A percentile compares a stretch with the other conserved stretches of the same genome.
Conservation (phyloP, 2,888 invertebrate species). For the Macrosoma leucophasiata region DNA sequence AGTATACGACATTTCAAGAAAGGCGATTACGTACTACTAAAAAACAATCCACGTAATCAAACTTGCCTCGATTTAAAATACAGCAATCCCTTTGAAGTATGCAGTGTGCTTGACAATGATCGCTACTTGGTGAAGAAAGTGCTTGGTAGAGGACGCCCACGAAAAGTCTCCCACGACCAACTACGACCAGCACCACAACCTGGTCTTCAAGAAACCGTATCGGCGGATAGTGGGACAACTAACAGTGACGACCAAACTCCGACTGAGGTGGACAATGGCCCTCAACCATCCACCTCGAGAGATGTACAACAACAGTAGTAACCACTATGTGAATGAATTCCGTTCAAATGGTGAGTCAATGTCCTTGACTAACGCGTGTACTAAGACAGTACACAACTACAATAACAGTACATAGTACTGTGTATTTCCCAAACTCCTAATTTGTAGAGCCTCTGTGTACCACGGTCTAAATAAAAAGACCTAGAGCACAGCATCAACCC, state of each 20-base stretch:
- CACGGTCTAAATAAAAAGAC: conserved; percentile 11
- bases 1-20: conserved; percentile 13
- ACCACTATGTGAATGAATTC: background rate
- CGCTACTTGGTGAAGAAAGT: conserved; percentile 24
- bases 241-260: background rate
- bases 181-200: conserved; percentile 25
- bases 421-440: background rate
- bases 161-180: too few species aligned
- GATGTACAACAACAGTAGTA: too few species aligned
- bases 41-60: conserved; percentile 26
- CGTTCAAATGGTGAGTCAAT: conserved; percentile 2
- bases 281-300: background rate
- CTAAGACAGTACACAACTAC: too few species aligned
- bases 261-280: background rate
- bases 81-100: conserved; percentile 22
- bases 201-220: conserved; percentile 19
- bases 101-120: conserved; percentile 21
- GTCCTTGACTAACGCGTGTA: too few species aligned
- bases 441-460: conserved; percentile 16
- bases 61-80: conserved; percentile 24
- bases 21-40: conserved; percentile 23
- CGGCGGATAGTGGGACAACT: conserved; percentile 4
- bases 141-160: too few species aligned
- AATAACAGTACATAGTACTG: too few species aligned
- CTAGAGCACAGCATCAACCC: conserved; percentile 10